Conservation (phyloP, 2,888 invertebrate genomes). For the Drosophila falleni region DNA sequence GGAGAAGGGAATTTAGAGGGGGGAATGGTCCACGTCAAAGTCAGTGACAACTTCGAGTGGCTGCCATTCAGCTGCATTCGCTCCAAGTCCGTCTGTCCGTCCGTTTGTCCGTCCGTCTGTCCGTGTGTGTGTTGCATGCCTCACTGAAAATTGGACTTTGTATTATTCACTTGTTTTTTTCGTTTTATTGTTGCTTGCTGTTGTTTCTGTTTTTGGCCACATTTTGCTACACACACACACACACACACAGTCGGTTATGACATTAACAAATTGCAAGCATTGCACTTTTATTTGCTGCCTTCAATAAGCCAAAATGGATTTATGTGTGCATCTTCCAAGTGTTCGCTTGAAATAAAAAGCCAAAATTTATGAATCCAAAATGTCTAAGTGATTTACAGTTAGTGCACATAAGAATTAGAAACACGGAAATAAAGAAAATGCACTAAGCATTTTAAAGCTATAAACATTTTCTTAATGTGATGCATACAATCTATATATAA, state of each 20-base stretch:
- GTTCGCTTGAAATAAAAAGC: slow-evolving; percentile 13
- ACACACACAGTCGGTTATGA: slow-evolving; percentile 17
- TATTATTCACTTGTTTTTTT: slow-evolving; percentile 12
- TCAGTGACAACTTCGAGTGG: slow-evolving; percentile 55
- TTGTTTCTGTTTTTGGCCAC: slow-evolving; percentile 33
- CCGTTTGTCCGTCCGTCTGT: background rate
- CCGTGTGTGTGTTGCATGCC: background rate
- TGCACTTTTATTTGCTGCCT: slow-evolving; percentile 48
- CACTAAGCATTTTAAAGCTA: background rate
- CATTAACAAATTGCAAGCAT: slow-evolving; percentile 52
- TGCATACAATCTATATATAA: background rate
- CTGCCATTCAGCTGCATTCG: slow-evolving; percentile 31
- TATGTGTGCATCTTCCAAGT: slow-evolving; percentile 33
- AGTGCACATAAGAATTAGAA: slow-evolving; percentile 19
- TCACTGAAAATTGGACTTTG: slow-evolving; percentile 48
- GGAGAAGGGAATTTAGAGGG: too few species aligned
- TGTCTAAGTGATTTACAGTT: slow-evolving; percentile 33
- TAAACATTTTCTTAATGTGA: background rate
- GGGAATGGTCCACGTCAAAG: slow-evolving; percentile 27
- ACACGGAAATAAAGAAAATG: slow-evolving; percentile 14
- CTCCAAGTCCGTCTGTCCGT: slow-evolving; percentile 7
- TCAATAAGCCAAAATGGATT: slow-evolving; percentile 40
- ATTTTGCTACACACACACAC: slow-evolving; percentile 24
- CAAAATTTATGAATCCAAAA: slow-evolving; percentile 34
- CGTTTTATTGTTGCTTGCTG: slow-evolving; percentile 5